phyloP scores from a whole-genome alignment of 2,888 invertebrate species.

The Volucella bombylans region DNA sequence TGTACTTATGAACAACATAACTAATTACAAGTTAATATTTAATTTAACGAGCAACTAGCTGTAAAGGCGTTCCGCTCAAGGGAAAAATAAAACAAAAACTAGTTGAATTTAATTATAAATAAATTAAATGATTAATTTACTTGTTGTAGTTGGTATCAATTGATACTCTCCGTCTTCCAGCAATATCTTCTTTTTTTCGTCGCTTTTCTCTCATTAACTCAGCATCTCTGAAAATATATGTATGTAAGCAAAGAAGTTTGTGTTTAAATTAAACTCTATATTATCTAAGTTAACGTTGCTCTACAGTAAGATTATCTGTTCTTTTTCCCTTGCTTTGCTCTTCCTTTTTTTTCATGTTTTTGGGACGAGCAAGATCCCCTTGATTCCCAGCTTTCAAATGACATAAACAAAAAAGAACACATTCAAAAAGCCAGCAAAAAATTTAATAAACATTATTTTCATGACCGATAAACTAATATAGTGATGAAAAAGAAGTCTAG shows the following conservation, averaged over 20 bases:
- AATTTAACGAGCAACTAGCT: too few species aligned
- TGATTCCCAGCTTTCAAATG: constrained; percentile 91
- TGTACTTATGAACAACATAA: too few species aligned
- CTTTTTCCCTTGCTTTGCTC: constrained; percentile 88
- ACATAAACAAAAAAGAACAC: not conserved
- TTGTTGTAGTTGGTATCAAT: constrained; percentile 57
- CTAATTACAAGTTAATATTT: too few species aligned
- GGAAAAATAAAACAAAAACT: too few species aligned
- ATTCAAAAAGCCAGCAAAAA: too few species aligned
- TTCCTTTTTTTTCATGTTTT: constrained; percentile 92
- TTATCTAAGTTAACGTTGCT: constrained; percentile 92
- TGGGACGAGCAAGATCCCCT: constrained; percentile 95
- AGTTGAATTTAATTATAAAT: too few species aligned
- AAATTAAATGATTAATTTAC: not conserved
- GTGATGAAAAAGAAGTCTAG: too few species aligned
- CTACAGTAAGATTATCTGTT: constrained; percentile 90
- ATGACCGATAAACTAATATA: too few species aligned
- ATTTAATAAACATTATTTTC: too few species aligned
- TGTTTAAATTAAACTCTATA: not conserved
- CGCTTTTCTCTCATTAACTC: constrained; percentile 95
- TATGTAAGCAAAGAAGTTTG: not conserved
- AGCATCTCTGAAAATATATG: constrained; percentile 87
- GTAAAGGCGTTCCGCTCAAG: too few species aligned
- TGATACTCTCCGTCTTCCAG: constrained; percentile 76
- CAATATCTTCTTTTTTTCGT: constrained; percentile 86